Base-by-base conservation (phyloP, 2,888 invertebrate species). In the Drosophila histrio region DNA sequence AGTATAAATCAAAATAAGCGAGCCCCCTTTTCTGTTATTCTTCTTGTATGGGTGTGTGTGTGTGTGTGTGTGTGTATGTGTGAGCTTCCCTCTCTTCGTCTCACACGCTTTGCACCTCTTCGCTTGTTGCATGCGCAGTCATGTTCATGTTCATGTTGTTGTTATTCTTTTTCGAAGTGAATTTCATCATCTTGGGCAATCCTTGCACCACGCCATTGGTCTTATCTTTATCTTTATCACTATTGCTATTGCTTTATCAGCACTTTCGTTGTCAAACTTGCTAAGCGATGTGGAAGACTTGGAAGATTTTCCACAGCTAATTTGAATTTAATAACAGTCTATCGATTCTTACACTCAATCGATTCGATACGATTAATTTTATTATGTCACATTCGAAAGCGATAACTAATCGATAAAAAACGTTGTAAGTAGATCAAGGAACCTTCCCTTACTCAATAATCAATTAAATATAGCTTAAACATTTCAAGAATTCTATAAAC, bases 171-270 rank as follows among this genome's bases (percentile, higher is more conserved):
- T 46, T 39, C 65, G 41, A 13, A 13, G 32, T 21, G 65, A 86
- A 82, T 82, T 82, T 82, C 82, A 87, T 87, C 82, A 82, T 68
- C 52, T 75, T 65, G 49, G 30, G 62, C 59, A 82, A 82, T 85
- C 62, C 79, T 79, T 76, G 73, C 72, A 44, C 9, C 60, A 77
- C 49, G 58, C 46, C 28, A 59, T 21, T 24, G n/a, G 19, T n/a
- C 38, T 11, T n/a, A 22, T 36, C 13, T 21, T 52, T 46, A 64
- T 58, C 66, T 66, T 53, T 64, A 60, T 62, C 46, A 34, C 5
- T 34, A n/a, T n/a, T 39, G 32, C 28, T 64, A 26, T 36, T 24
- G 26, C 64, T 32, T 30, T 71, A 53, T 65, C 58, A 34, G 34
- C 54, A 3, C 50, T 34, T 54, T 50, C 9, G 19, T 17, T 44